Conservation (phyloP, 2,797 vertebrate species). For the Esox masquinongy region DNA sequence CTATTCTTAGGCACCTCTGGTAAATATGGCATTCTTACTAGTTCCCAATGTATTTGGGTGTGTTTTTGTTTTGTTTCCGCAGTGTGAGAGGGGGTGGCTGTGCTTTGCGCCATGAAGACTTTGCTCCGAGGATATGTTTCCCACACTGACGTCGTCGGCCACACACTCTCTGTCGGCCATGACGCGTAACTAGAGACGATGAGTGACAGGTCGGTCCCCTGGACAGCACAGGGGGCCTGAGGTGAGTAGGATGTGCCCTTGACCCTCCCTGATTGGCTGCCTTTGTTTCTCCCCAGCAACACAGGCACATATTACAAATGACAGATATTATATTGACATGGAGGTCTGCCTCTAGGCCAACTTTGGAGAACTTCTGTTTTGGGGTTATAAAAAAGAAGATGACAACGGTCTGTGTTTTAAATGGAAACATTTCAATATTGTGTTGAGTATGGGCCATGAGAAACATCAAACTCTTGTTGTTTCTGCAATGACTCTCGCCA, state of each 20-base stretch:
- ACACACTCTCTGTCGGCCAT: constrained; percentile 75
- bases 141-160: constrained; percentile 70
- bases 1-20: constrained; percentile 62
- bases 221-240: constrained; percentile 66
- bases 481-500: neutral
- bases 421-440: neutral
- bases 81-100: constrained; percentile 56
- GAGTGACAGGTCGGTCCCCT: constrained; percentile 71
- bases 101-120: constrained; percentile 61
- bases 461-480: neutral
- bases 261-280: constrained; percentile 61
- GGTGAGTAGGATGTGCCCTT: constrained; percentile 75
- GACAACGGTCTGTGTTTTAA: neutral
- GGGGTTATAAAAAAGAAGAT: neutral
- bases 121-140: constrained; percentile 73
- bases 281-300: constrained; percentile 50
- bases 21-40: constrained; percentile 64
- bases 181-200: constrained; percentile 71
- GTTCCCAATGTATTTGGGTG: constrained; percentile 55
- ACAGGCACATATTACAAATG: constrained; percentile 21
- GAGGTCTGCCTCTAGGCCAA: neutral
- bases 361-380: neutral
- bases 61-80: constrained; percentile 35
- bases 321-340: neutral
- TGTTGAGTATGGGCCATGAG: neutral